Base-by-base conservation (phyloP, 2,888 invertebrate genomes). In the Microctonus brassicae region DNA sequence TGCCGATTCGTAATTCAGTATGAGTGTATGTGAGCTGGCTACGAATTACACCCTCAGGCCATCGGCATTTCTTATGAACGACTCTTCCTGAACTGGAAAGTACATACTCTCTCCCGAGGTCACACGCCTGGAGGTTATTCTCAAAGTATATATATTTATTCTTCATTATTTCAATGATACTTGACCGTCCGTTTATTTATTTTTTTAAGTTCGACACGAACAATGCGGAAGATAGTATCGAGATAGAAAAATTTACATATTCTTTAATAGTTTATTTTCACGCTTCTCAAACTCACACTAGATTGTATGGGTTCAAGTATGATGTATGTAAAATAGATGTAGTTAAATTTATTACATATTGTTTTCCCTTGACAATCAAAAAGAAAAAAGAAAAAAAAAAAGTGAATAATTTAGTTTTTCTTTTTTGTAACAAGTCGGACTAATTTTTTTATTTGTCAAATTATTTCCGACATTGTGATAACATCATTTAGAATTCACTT, bases 61-160 rank as follows among this genome's bases (percentile, higher is more conserved):
- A 71, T 67, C 66, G 71, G 66, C 55, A 66, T 62, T 66, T 70
- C 60, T 65, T 71, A 62, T 61, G 66, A 71, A 71, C 67, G 67
- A 72, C 67, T 72, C 71, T 72, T 72, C 67, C 71, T 72, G 71
- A 63, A 72, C 71, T 72, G 71, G 71, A 72, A 72, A 72, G 71
- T 72, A 67, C 61, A 53, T 67, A 72, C 71, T 72, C 71, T 72
- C 71, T 67, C 71, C 62, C 34, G 71, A 72, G 71, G 71, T 72
- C 71, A 67, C 62, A 67, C 67, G 71, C 71, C 71, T 47, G 39
- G 67, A 55, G 71, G 67, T 42, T 57, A 67, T 39, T 61, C 29
- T 57, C 53, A 65, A 65, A 36, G 26, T 57, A 64, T 64, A 64
- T 64, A 52, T 29, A 47, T 33, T 26, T 64, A 20, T 52, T 67